Evolutionary conservation across 2,113 vertebrate species (phyloP), one percentile per base, ranked within the genome.

Genomic region (Lepus timidus): DNA sequence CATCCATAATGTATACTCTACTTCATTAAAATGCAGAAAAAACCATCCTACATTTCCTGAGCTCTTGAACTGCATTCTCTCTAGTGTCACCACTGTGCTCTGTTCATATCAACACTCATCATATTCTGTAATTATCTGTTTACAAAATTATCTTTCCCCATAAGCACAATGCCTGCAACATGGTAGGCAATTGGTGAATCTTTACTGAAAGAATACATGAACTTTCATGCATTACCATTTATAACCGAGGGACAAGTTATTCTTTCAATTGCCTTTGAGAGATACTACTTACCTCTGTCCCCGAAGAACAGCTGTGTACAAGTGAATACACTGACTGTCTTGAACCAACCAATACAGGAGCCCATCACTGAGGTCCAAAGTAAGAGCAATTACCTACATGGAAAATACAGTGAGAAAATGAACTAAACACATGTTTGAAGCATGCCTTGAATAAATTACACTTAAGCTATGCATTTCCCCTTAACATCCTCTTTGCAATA

Each of bases 321-420:
- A 96, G 68, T 98, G 97, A 83, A 99, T 91, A 22, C 8, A 92
- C 1, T 98, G 78, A 88, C 89, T 97, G 8, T 98, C 98, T 97
- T 98, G 98, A 70, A 98, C 97, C 92, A 99, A 73, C 98, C 98
- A 98, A 80, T 98, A 99, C 29, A 99, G 97, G 67, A 97, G 96
- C 36, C 95, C 93, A 39, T 92, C 73, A 52, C 88, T 96, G 85
- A 98, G 71, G 92, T 99, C 98, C 93, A 98, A 95, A 80, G 98
- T 98, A 84, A 99, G 74, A 85, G 98, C 98, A 96, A 97, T 93
- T 62, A 99, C 97, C 98, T 99, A 96, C 82, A 91, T 7, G 93
- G 73, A 88, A 95, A 85, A 95, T 4, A 89, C 93, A 44, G 17
- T n/a, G 80, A 89, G 36, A 85, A 92, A 65, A 81, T 17, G 9